A percentile compares a stretch with the other conserved stretches of the same genome.
phyloP scores from a whole-genome alignment of 2,113 vertebrate genomes.

The Asarcornis scutulata region DNA sequence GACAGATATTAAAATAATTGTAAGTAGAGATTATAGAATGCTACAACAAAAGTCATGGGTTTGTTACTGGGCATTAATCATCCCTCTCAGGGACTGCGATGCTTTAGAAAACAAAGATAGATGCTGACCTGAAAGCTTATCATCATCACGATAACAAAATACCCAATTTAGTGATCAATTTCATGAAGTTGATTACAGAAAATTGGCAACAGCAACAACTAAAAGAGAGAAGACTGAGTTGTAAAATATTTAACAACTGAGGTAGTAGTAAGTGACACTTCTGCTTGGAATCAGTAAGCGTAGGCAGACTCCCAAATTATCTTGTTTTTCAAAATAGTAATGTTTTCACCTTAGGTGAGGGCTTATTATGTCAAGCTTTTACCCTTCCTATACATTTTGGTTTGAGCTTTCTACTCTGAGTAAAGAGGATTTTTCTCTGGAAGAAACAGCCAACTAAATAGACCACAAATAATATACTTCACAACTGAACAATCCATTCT shows the following conservation, averaged over 20 bases:
- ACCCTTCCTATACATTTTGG: not conserved
- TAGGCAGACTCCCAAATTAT: slow-evolving; percentile 26
- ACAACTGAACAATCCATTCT: slow-evolving; percentile 16
- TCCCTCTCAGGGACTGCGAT: not conserved
- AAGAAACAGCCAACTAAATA: slow-evolving; percentile 46
- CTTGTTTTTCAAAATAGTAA: slow-evolving; percentile 52
- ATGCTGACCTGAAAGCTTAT: slow-evolving; percentile 13
- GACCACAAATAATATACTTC: slow-evolving; percentile 38
- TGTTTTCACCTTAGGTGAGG: slow-evolving; percentile 31
- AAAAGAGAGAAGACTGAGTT: not conserved
- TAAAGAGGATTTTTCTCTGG: slow-evolving; percentile 48
- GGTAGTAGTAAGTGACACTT: slow-evolving; percentile 18
- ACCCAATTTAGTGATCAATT: not conserved
- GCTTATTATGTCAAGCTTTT: slow-evolving; percentile 35
- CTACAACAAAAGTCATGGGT: not conserved
- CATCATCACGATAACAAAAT: not conserved
- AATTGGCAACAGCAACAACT: not conserved
- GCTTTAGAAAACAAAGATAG: not conserved
- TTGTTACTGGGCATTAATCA: not conserved
- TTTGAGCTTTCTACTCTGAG: not conserved
- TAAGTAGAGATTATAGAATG: not conserved
- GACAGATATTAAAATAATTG: not conserved
- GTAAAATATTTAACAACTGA: slow-evolving; percentile 1
- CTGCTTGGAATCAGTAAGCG: not conserved
- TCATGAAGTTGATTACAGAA: not conserved